These are phyloP conservation scores for Sthenelais limicola DNA, from an alignment of 2,888 invertebrate species.

Conservation along the genomic window DNA sequence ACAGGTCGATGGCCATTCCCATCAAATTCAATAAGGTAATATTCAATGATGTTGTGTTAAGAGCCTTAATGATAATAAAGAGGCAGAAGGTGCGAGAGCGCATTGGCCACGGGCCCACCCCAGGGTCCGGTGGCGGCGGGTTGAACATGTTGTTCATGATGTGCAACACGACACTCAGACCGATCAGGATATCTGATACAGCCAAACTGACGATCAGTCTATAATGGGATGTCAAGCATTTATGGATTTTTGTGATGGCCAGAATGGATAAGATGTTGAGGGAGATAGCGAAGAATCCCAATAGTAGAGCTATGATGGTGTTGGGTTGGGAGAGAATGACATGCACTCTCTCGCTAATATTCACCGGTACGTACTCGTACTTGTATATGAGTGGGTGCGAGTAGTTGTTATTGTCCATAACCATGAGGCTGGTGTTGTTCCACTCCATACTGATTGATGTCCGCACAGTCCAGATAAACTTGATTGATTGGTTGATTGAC, in stretches of 20 bases:
- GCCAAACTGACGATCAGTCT: constrained; percentile 62
- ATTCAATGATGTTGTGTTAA: constrained; percentile 59
- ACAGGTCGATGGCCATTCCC: constrained; percentile 53
- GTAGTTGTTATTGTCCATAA: no score
- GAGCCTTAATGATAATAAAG: constrained; percentile 55
- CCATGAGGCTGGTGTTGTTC: no score
- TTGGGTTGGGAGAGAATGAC: constrained; percentile 38
- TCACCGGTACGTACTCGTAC: constrained; percentile 3
- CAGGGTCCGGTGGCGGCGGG: constrained; percentile 23
- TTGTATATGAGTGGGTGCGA: no score
- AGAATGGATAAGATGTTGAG: constrained; percentile 58
- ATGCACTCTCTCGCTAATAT: constrained; percentile 24
- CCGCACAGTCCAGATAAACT: no score
- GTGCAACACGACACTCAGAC: constrained; percentile 57
- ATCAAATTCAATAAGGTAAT: constrained; percentile 55
- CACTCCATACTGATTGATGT: no score
- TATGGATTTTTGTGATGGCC: constrained; percentile 57
- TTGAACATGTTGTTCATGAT: constrained; percentile 58
- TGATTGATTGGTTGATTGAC: no score
- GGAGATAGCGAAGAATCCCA: constrained; percentile 54
- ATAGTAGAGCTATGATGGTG: constrained; percentile 41
- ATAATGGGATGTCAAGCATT: constrained; percentile 57
- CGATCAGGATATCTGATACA: constrained; percentile 59
- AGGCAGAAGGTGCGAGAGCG: constrained; percentile 55
- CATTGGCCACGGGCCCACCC: constrained; percentile 47